Evolutionary conservation across 1,140 invertebrate species (phyloP).

Genomic region (Heterodera schachtii): DNA sequence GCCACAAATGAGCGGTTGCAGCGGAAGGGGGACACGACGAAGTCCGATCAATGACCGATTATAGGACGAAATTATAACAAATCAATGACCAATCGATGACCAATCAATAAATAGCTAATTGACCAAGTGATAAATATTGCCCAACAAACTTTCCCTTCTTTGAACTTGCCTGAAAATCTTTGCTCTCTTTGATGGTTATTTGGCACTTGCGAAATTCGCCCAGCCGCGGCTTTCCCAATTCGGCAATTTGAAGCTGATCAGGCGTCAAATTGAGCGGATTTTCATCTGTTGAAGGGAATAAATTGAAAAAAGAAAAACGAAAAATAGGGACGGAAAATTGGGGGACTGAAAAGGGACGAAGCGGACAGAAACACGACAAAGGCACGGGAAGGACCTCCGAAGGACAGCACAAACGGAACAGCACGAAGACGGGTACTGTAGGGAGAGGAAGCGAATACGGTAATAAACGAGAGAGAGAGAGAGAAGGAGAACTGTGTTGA

Average conservation of each 20-base stretch:
- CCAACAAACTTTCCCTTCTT: background rate
- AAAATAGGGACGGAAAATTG: background rate
- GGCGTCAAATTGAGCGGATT: constrained; percentile 68
- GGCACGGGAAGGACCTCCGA: background rate
- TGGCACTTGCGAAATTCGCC: constrained; percentile 82
- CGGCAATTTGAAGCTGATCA: constrained; percentile 81
- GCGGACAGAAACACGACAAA: constrained; percentile 23
- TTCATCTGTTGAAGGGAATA: constrained; percentile 22
- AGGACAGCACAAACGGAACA: constrained; percentile 7
- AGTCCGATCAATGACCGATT: background rate
- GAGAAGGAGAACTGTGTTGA: too few species aligned
- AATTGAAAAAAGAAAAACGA: constrained; percentile 6
- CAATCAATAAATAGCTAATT: background rate
- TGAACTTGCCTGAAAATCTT: constrained; percentile 86
- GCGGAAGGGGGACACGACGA: background rate
- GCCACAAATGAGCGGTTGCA: background rate
- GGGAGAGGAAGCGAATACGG: background rate
- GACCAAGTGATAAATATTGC: background rate
- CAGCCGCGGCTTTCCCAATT: constrained; percentile 81
- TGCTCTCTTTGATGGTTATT: constrained; percentile 90
- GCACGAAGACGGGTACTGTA: constrained; percentile 9
- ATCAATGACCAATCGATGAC: background rate
- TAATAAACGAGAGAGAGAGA: too few species aligned
- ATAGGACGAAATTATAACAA: background rate
- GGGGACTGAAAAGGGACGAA: constrained; percentile 12